phyloP scores from a whole-genome alignment of 1,140 invertebrate species.

The Magallana gigas region DNA sequence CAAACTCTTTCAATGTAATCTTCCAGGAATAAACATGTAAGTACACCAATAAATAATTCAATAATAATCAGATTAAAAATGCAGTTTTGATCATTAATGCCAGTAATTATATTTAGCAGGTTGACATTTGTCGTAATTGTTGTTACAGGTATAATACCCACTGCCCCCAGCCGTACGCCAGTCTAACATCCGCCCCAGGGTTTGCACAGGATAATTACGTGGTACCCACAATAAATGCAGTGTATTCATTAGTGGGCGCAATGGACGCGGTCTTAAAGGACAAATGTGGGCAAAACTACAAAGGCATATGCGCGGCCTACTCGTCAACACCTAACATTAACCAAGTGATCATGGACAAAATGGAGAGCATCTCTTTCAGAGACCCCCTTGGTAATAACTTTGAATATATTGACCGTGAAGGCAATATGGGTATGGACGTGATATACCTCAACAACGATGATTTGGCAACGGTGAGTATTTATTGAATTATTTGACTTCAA shows the following conservation, averaged over 20 bases:
- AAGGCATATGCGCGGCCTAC: slow-evolving; percentile 63
- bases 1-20: slow-evolving; percentile 68
- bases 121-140: background rate
- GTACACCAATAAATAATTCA: slow-evolving; percentile 8
- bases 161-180: slow-evolving; percentile 51
- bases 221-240: slow-evolving; percentile 72
- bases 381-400: slow-evolving; percentile 61
- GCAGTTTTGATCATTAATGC: no score
- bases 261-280: slow-evolving; percentile 67
- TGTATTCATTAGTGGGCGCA: slow-evolving; percentile 69
- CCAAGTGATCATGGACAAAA: slow-evolving; percentile 61
- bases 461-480: slow-evolving; percentile 58
- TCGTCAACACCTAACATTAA: slow-evolving; percentile 57
- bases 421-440: slow-evolving; percentile 67
- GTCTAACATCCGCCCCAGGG: slow-evolving; percentile 51
- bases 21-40: slow-evolving; percentile 67
- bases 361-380: slow-evolving; percentile 61
- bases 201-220: slow-evolving; percentile 68
- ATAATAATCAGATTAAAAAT: no score
- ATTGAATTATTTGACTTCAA: no score
- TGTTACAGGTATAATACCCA: slow-evolving; percentile 50
- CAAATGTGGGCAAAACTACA: slow-evolving; percentile 69
- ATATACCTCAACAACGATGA: slow-evolving; percentile 60
- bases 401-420: slow-evolving; percentile 67
- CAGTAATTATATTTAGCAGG: no score